Conservation (phyloP, 2,888 invertebrate species). For the Lasioglossum calceatum region DNA sequence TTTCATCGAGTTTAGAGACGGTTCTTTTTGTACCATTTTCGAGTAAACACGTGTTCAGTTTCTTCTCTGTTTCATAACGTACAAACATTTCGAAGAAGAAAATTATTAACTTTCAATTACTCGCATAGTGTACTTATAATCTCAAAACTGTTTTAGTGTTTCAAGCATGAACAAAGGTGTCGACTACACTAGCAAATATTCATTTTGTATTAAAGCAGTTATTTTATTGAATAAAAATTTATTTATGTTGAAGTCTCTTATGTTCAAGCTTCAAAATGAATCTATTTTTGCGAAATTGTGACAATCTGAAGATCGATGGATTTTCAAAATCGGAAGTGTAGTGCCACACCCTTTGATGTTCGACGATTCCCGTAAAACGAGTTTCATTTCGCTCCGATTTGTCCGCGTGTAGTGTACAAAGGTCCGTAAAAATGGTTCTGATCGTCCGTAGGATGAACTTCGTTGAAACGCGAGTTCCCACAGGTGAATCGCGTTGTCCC, state of each 20-base stretch:
- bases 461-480: slow-evolving; percentile 1
- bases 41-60: neutral
- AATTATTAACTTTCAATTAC: no score
- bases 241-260: no score
- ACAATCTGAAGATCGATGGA: neutral
- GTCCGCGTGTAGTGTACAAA: neutral
- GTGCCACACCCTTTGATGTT: neutral
- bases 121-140: no score
- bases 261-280: neutral
- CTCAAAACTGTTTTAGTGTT: no score
- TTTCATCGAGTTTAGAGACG: neutral
- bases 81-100: no score
- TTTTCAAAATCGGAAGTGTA: neutral
- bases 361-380: neutral
- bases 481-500: neutral
- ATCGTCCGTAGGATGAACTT: neutral
- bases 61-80: no score
- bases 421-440: neutral
- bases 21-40: neutral
- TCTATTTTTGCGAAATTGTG: neutral
- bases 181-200: no score
- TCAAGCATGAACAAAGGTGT: no score
- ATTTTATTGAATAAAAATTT: no score
- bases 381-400: neutral
- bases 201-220: no score